Evolutionary conservation across 2,888 invertebrate genomes (phyloP), one percentile per base, ranked within the genome.

Genomic region (Dynastes hyllus): DNA sequence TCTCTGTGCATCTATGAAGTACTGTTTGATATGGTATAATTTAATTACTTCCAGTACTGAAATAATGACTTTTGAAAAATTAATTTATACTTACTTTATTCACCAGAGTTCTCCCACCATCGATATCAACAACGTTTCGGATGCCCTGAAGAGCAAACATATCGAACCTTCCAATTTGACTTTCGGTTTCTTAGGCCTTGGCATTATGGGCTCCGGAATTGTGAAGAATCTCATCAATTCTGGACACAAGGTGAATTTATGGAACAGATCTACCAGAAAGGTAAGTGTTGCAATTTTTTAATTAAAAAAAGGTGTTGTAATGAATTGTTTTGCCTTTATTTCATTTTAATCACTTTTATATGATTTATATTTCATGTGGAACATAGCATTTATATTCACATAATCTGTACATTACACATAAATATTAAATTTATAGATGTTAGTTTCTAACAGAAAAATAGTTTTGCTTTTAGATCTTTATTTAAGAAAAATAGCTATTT

Each of bases 181-280:
- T 86, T 98, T 98, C 88, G 98, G 98, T 40, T 98, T 98, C 90
- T 93, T 98, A 40, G 98, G 98, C 0, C 92, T 98, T 50, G 98
- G 98, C 78, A 96, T 96, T 87, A 98, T 98, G 96, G 98, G 98
- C 71, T 94, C 95, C 80, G 97, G 97, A 37, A 96, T 98, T 87
- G 97, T 98, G 22, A 97, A 97, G 91, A 98, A 98, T 89, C 92
- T 98, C 76, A 93, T 98, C 85, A 95, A 96, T 89, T 97, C 97
- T 3, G 98, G 98, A 0, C 98, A 98, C 88, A 95, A 94, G 86
- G 97, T 98, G 76, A 93, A 96, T 83, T 94, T 98, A 76, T 98
- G 98, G 98, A 98, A 98, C 90, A 93, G 98, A 85, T 96, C 97
- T 77, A 93, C 94, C 76, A 93, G 95, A 80, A 98, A 97, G 95